A percentile compares a stretch with the other conserved stretches of the same genome.
phyloP scores from a whole-genome alignment of 2,888 invertebrate species.

The Eurytoma californica region DNA sequence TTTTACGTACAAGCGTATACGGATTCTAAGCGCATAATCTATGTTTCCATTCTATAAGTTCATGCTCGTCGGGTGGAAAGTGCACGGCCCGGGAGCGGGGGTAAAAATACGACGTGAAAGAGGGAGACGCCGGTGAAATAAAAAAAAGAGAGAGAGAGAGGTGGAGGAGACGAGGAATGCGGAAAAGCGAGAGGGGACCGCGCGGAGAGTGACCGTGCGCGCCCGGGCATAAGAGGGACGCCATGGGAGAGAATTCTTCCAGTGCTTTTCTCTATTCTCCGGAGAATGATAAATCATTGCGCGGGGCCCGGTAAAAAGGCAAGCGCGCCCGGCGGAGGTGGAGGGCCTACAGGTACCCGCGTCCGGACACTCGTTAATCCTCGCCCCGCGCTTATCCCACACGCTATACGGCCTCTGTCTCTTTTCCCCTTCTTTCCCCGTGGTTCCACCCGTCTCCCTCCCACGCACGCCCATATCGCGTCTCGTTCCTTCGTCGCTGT shows the following conservation, averaged over 20 bases:
- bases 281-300: conserved; percentile 56
- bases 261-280: conserved; percentile 49
- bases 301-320: conserved; percentile 42
- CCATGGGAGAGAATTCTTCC: conserved; percentile 52
- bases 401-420: conserved; percentile 45
- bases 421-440: conserved; percentile 44
- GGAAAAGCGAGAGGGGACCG: background rate
- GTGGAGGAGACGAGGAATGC: conserved; percentile 26
- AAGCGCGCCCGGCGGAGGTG: background rate
- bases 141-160: conserved; percentile 21
- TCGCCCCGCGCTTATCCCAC: conserved; percentile 46
- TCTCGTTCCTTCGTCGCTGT: background rate
- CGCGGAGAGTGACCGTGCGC: background rate
- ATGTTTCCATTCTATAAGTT: conserved; percentile 27
- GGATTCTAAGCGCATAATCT: conserved; percentile 36
- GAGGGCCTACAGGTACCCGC: conserved; percentile 47
- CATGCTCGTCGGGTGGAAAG: conserved; percentile 12
- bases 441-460: background rate
- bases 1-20: background rate
- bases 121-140: background rate
- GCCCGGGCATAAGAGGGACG: background rate
- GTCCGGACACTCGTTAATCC: conserved; percentile 54
- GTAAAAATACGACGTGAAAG: background rate
- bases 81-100: background rate
- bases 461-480: no score